A percentile compares a stretch with the other conserved stretches of the same genome.
These are phyloP conservation scores for Elysia crispata DNA, from an alignment of 2,888 invertebrate species.

Conservation along the genomic window DNA sequence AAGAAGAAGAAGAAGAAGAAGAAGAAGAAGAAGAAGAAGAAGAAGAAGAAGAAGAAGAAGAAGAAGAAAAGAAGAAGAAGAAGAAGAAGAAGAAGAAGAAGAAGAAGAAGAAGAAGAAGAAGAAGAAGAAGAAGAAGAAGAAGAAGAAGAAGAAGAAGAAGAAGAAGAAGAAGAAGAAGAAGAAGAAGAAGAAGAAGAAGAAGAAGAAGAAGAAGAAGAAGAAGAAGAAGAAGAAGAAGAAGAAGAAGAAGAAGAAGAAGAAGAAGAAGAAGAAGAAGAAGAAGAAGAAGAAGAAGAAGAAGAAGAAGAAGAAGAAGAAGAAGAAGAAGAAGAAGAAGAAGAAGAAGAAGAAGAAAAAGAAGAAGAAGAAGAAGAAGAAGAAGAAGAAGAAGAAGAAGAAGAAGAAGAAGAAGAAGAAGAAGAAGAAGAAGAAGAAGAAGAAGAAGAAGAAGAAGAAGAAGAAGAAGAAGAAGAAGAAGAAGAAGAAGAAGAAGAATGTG, in stretches of 20 bases:
- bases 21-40: not conserved
- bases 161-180: not conserved
- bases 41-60: not conserved
- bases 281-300: slow-evolving; percentile 19
- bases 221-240: slow-evolving; percentile 19
- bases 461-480: no score
- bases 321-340: slow-evolving; percentile 15
- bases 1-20: not conserved
- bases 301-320: not conserved
- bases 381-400: slow-evolving; percentile 13
- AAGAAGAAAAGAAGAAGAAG: not conserved
- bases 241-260: slow-evolving; percentile 19
- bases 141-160: not conserved
- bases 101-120: not conserved
- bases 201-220: slow-evolving; percentile 19
- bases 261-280: slow-evolving; percentile 19
- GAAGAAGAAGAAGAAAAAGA: slow-evolving; percentile 12
- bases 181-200: not conserved
- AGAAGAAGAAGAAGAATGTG: no score
- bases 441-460: no score
- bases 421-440: no score
- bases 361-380: slow-evolving; percentile 16
- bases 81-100: not conserved
- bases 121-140: not conserved
- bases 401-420: slow-evolving; percentile 2